Base-by-base conservation (phyloP, 2,797 vertebrate genomes). In the Psittacula derbiana region DNA sequence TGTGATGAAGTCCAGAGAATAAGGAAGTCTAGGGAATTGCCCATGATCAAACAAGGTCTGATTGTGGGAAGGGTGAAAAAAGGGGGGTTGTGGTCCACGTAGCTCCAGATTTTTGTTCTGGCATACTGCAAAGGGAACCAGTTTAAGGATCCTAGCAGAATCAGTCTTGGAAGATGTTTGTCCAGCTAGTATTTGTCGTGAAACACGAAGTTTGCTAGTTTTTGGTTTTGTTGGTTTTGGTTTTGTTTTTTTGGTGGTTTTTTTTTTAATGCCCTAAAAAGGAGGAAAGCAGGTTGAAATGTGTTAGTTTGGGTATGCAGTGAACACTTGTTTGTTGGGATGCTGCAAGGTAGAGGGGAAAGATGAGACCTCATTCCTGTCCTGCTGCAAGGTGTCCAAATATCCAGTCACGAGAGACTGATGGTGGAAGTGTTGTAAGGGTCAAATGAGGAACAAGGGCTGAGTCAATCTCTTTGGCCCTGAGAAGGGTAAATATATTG, bases 361-460 rank as follows among this genome's bases (percentile, higher is more conserved):
- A 15, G 12, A 23, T 43, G 76, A 1, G 4, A 5, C 38, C 65
- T 57, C n/a, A 73, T 76, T 11, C 40, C 30, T 8, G 2, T 17
- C 25, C 23, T 66, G 46, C 55, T 61, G 33, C 28, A 41, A 40
- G 38, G 16, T 44, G 10, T 36, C 46, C 25, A 3, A 16, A 18
- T 49, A 31, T 36, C 44, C 0, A 1, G 25, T 74, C 53, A 36
- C 0, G 0, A 55, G 31, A 53, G 46, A 6, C 67, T 60, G 38
- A 36, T 14, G 36, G 40, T 47, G 38, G 17, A 33, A 64, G 9
- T 23, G 11, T 44, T 23, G 47, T 16, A 28, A 67, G 72, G 40
- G 17, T 61, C n/a, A 28, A 31, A 28, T 44, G 46, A 33, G 57
- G 36, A 13, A 61, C 44, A 13, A 19, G 19, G 44, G 24, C 64